A percentile compares a stretch with the other conserved stretches of the same genome.
These are phyloP conservation scores for Hylaeus anthracinus DNA, from an alignment of 1,140 invertebrate species.

Conservation along the genomic window DNA sequence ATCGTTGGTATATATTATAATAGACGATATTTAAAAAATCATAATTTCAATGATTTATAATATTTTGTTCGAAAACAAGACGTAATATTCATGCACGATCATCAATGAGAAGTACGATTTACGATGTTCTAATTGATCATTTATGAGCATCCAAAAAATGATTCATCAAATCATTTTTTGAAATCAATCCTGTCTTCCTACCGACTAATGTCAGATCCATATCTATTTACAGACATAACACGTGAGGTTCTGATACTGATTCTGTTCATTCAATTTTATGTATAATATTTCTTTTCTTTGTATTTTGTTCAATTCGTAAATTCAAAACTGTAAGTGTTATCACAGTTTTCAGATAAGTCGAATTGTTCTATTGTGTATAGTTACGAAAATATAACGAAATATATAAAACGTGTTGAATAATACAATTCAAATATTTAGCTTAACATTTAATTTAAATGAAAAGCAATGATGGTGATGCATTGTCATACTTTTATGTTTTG, in stretches of 20 bases:
- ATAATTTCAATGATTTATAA: constrained; percentile 4
- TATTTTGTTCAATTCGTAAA: not conserved
- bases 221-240: not conserved
- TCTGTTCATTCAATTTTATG: not conserved
- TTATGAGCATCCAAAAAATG: constrained; percentile 1
- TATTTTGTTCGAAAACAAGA: not conserved
- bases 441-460: too few relatives aligned
- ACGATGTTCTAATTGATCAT: not conserved
- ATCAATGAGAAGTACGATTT: not conserved
- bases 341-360: not conserved
- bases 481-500: too few relatives aligned
- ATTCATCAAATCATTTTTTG: constrained; percentile 23
- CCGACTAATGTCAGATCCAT: not conserved
- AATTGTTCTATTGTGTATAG: not conserved
- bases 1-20: not conserved
- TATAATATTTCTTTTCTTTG: not conserved
- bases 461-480: too few relatives aligned
- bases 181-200: not conserved
- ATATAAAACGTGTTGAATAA: not conserved
- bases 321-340: not conserved
- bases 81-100: not conserved
- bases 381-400: not conserved
- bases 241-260: not conserved
- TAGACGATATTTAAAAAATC: not conserved
- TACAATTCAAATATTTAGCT: not conserved